phyloP scores from a whole-genome alignment of 2,888 invertebrate genomes.

The Callimorpha dominula region DNA sequence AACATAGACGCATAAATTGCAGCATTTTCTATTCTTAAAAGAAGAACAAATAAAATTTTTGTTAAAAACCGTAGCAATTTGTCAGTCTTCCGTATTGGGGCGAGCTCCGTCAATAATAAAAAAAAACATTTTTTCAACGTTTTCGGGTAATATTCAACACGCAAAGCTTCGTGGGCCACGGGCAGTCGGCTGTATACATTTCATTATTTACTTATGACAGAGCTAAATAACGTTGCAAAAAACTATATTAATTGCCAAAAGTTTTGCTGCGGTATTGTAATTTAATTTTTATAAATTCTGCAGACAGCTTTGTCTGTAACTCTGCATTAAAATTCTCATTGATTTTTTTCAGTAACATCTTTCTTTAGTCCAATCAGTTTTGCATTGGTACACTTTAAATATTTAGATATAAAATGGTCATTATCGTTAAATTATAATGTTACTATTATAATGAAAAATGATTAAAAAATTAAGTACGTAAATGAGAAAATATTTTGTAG shows the following conservation, averaged over 20 bases:
- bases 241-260: conserved; percentile 76
- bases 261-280: conserved; percentile 63
- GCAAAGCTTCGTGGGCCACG: conserved; percentile 75
- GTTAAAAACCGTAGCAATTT: conserved; percentile 80
- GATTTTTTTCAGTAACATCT: background rate
- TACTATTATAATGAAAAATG: background rate
- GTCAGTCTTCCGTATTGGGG: conserved; percentile 79
- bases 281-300: conserved; percentile 59
- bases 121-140: conserved; percentile 71
- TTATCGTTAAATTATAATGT: background rate
- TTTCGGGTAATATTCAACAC: conserved; percentile 79
- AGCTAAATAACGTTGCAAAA: conserved; percentile 73
- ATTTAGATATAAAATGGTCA: background rate
- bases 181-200: conserved; percentile 68
- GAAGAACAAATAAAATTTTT: conserved; percentile 61
- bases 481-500: background rate
- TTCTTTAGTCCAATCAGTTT: background rate
- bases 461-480: background rate
- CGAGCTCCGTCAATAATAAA: conserved; percentile 81
- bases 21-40: conserved; percentile 44
- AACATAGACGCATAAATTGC: conserved; percentile 46
- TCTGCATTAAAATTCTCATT: conserved; percentile 23
- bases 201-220: conserved; percentile 75
- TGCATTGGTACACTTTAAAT: background rate
- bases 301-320: conserved; percentile 37